Evolutionary conservation across 1,140 invertebrate species (phyloP), one percentile per base, ranked within the genome.

Genomic region (Nixonia krombeini): DNA sequence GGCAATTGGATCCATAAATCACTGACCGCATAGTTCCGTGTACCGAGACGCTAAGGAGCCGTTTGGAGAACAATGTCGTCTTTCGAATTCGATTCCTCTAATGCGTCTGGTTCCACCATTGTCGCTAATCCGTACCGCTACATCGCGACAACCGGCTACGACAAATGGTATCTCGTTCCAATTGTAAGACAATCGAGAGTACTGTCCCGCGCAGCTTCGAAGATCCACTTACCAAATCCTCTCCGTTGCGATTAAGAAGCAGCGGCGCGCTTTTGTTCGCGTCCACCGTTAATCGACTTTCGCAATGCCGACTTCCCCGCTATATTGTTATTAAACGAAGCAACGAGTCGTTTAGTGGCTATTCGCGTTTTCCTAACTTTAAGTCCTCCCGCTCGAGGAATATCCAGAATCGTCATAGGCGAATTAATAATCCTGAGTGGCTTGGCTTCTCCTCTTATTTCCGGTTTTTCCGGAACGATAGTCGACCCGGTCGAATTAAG

Each of bases 81-180:
- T n/a, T 50, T 50, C 46, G 46, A 59, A 41, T 59, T 50, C 56
- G 40, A 59, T 59, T 44, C 40, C 46, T 44, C 45, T 50, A 59
- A 42, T 59, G 56, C 46, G 15, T 59, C 40, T 50, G 21, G 40
- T 58, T 58, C 45, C 17, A 51, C 46, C 29, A 35, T 51, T 42
- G 38, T 42, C 46, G 38, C 45, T 58, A 58, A 58, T 58, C 55
- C 38, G 17, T 49, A 33, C 45, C 35, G 33, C 55, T 58, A 58
- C 33, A 31, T 26, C 44, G 56, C 41, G 23, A 44, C 50, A 59
- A 51, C 40, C 56, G 38, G 49, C 56, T 58, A 49, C 55, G 55
- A 58, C 45, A 49, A 58, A 58, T 50, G 55, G 47, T 58, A 58
- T 50, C 56, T 59, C 40, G 41, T 59, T 59, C 51, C 56, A 45